Conservation (phyloP, 2,113 vertebrate species). For the Desmodus rotundus region DNA sequence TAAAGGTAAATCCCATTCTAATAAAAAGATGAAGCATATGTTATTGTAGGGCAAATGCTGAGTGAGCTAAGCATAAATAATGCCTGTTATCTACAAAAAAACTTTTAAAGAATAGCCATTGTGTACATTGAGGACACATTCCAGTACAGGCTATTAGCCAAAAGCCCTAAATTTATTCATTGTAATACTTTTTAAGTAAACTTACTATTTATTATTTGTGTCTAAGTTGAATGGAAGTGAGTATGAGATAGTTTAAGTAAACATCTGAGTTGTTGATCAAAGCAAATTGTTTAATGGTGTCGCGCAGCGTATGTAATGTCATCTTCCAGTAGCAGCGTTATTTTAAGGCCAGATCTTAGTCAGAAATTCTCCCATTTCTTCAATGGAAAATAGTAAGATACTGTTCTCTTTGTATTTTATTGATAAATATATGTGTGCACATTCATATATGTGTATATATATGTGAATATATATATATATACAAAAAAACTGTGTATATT, state of each 20-base stretch:
- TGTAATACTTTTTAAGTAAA: not conserved
- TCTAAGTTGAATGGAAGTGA: not conserved
- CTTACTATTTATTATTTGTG: not conserved
- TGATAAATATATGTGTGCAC: not conserved
- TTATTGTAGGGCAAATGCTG: not conserved
- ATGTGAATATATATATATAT: too few relatives aligned
- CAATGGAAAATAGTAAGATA: not conserved
- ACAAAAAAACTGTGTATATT: too few relatives aligned
- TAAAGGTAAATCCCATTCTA: constrained; percentile 48
- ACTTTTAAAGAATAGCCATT: not conserved
- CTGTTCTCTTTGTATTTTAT: not conserved
- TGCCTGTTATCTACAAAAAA: not conserved
- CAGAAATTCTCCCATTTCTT: not conserved
- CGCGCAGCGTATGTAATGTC: not conserved
- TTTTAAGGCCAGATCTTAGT: not conserved
- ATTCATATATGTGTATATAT: too few relatives aligned
- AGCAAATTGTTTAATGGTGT: not conserved
- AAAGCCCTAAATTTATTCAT: not conserved
- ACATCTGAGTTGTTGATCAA: not conserved
- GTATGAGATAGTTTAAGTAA: not conserved
- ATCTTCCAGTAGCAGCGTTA: not conserved
- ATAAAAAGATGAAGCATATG: constrained; percentile 14
- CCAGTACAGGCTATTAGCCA: not conserved
- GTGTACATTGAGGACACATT: not conserved
- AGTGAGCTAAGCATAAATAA: constrained; percentile 38